Base-by-base conservation (phyloP, 2,888 invertebrate species). In the Rutpela maculata region DNA sequence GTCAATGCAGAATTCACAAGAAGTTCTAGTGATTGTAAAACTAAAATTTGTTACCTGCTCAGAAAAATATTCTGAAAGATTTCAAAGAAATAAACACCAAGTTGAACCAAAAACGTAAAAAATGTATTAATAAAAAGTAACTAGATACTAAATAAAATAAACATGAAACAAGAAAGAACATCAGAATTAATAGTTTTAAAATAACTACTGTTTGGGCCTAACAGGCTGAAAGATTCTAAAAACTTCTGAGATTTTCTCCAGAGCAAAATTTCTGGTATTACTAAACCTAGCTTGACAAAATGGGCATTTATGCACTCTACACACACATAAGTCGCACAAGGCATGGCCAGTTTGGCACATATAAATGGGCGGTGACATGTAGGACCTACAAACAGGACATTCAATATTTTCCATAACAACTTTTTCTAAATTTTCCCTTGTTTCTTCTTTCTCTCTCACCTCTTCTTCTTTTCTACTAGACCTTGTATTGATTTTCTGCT, bases 191-290 rank as follows among this genome's bases (percentile, higher is more conserved):
- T 43, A n/a, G n/a, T 4, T 1, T 15, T 12, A 43, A 43, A n/a
- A 50, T 15, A 50, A n/a, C 50, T 50, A 50, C 50, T 50, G 50
- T 15, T 50, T 50, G n/a, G 50, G n/a, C n/a, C 50, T 50, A 50
- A n/a, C n/a, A n/a, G 50, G 50, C n/a, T 50, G 50, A 15, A 15
- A 5, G 3, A n/a, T 0, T 17, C 15, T 50, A n/a, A 15, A 50
- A 63, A 63, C 38, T 35, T 82, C 78, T 22, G 79, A 78, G 59
- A 80, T 77, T 59, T 75, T 75, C 68, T 80, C 82, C 31, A 80
- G 55, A 66, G 77, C 71, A 79, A 74, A 80, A 67, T 77, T 78
- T 62, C 80, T 75, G 7, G 80, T 72, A 50, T 65, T 43, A 19
- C 62, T 67, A n/a, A 79, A 59, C 31, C 19, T 35, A 17, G 60